Percentiles rank a stretch among this genome's conserved stretches.
These are phyloP conservation scores for Hypocryptadius cinnamomeus DNA, from an alignment of 2,113 vertebrate species.

Conservation along the genomic window DNA sequence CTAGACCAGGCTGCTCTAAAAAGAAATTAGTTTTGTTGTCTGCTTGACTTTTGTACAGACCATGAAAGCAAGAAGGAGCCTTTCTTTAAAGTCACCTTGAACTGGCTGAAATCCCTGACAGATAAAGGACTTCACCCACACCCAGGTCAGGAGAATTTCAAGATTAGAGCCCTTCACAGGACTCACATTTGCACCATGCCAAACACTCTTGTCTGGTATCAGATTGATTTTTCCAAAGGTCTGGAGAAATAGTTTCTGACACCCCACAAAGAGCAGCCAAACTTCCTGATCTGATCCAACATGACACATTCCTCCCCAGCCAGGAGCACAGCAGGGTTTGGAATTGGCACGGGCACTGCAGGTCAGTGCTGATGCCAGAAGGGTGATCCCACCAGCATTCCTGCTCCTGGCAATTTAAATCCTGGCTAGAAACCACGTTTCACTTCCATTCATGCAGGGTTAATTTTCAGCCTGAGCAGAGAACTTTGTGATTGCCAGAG, in stretches of 20 bases:
- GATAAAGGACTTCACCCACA: background rate
- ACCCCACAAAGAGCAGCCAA: background rate
- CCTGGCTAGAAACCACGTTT: background rate
- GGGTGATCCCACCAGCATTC: background rate
- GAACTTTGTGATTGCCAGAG: background rate
- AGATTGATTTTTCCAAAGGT: background rate
- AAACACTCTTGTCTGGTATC: background rate
- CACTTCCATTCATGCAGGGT: background rate
- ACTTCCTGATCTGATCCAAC: background rate
- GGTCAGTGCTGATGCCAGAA: background rate
- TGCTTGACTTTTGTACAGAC: background rate
- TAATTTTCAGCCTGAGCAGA: slow-evolving; percentile 5
- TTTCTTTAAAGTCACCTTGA: background rate
- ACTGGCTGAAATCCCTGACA: background rate
- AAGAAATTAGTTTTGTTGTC: background rate
- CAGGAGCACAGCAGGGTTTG: background rate
- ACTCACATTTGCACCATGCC: background rate
- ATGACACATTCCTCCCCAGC: background rate
- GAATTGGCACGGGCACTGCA: background rate
- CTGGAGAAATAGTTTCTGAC: background rate
- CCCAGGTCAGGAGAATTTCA: background rate
- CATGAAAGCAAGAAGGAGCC: background rate
- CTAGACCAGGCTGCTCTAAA: background rate
- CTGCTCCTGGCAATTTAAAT: background rate
- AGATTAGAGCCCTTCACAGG: background rate